These are phyloP conservation scores for Onychomys torridus DNA, from an alignment of 2,797 vertebrate species.

Conservation along the genomic window DNA sequence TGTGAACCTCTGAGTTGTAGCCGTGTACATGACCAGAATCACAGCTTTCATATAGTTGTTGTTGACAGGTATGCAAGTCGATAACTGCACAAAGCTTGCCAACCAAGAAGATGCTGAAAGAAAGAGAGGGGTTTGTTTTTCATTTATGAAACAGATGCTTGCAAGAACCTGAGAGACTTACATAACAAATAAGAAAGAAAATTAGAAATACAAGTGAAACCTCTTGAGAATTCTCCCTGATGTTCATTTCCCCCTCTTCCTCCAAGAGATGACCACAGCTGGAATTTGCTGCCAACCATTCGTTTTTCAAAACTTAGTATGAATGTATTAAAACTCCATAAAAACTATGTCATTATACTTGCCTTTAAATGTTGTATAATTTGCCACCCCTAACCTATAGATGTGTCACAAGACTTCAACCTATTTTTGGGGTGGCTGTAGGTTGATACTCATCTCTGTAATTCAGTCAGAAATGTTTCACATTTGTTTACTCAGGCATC, in stretches of 20 bases:
- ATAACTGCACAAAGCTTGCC: neutral
- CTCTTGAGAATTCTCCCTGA: neutral
- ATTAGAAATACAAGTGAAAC: slow-evolving; percentile 19
- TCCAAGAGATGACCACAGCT: neutral
- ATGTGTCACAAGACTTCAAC: neutral
- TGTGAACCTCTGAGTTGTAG: neutral
- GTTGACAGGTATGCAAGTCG: neutral
- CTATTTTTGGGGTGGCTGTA: neutral
- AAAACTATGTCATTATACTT: neutral
- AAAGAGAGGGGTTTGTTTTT: neutral
- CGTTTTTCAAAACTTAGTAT: neutral
- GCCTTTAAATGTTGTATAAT: neutral
- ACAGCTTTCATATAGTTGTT: neutral
- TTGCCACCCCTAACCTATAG: neutral
- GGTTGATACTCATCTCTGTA: neutral
- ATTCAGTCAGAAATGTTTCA: neutral
- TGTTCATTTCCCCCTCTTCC: neutral
- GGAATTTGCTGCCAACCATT: slow-evolving; percentile 3
- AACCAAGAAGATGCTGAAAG: neutral
- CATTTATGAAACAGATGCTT: slow-evolving; percentile 8
- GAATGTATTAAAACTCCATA: neutral
- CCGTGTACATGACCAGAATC: neutral
- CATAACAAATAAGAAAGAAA: slow-evolving; percentile 43
- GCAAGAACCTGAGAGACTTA: neutral
- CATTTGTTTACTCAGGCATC: neutral